Evolutionary conservation across 30 jellyfish, hydroid and myxozoan genomes (phyloP).

Genomic region (Pelagia noctiluca): DNA sequence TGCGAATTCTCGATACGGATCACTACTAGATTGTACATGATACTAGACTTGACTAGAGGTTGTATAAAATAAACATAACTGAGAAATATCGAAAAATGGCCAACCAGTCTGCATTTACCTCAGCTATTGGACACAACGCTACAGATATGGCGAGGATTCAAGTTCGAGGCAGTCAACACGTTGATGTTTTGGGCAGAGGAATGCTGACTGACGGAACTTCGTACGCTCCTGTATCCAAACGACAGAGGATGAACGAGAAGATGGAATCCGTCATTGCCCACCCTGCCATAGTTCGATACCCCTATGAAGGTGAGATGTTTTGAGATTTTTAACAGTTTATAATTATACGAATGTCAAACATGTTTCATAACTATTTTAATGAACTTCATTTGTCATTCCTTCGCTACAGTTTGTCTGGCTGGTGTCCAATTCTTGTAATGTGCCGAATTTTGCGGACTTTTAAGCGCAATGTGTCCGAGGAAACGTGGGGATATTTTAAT

Average conservation of each 20-base stretch:
- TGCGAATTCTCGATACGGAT: not conserved
- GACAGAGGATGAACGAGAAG: constrained; percentile 56
- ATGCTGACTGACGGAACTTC: constrained; percentile 66
- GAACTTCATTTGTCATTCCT: too few relatives aligned
- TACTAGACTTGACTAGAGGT: not conserved
- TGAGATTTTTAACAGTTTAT: not conserved
- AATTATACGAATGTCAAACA: too few relatives aligned
- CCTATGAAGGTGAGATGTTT: constrained; percentile 47
- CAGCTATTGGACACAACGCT: constrained; percentile 71
- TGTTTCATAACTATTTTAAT: too few relatives aligned
- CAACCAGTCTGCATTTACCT: constrained; percentile 65
- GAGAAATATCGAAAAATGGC: constrained; percentile 35
- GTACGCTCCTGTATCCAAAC: constrained; percentile 64
- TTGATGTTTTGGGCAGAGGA: constrained; percentile 69
- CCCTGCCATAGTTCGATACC: constrained; percentile 56
- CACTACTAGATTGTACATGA: too few relatives aligned
- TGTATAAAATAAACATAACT: not conserved
- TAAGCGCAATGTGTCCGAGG: too few relatives aligned
- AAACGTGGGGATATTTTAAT: not conserved
- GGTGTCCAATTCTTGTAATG: too few relatives aligned
- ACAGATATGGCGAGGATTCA: constrained; percentile 54
- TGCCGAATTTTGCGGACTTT: too few relatives aligned
- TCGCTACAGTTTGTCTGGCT: too few relatives aligned
- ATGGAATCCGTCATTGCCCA: constrained; percentile 50
- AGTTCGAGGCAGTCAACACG: constrained; percentile 49